Evolutionary conservation across 2,888 invertebrate species (phyloP).

Genomic region (Rhodophaea formosa): DNA sequence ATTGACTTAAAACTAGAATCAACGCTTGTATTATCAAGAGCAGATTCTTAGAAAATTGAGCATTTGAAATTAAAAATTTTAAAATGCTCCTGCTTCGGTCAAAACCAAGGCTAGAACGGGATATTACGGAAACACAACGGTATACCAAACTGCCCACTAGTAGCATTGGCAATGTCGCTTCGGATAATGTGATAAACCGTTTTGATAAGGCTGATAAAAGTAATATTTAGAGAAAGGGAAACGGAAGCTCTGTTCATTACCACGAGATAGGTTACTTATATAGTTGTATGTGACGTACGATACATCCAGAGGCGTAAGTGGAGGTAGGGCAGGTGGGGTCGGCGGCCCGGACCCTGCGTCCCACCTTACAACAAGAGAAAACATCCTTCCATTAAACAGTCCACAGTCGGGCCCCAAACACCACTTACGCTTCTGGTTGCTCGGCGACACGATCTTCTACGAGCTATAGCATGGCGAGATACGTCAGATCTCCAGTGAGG

Average conservation of each 20-base stretch:
- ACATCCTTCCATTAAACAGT: constrained; percentile 70
- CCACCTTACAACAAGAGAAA: constrained; percentile 81
- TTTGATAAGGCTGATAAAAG: too few relatives aligned
- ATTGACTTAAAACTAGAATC: too few relatives aligned
- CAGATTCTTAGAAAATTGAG: too few relatives aligned
- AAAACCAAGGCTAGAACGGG: too few relatives aligned
- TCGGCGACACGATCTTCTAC: constrained; percentile 39
- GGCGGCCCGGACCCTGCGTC: constrained; percentile 78
- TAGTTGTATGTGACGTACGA: constrained; percentile 69
- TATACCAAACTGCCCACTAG: too few relatives aligned
- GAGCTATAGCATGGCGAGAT: neutral
- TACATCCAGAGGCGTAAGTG: constrained; percentile 82
- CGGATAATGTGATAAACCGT: too few relatives aligned
- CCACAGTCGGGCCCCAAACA: constrained; percentile 69
- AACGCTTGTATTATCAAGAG: too few relatives aligned
- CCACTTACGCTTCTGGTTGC: constrained; percentile 79
- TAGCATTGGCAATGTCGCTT: too few relatives aligned
- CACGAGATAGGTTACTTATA: constrained; percentile 36
- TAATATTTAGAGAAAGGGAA: constrained; percentile 15
- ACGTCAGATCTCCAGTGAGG: neutral
- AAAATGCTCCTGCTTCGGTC: too few relatives aligned
- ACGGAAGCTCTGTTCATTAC: constrained; percentile 53
- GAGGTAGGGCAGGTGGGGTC: constrained; percentile 81
- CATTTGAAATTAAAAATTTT: too few relatives aligned
- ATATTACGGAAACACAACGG: too few relatives aligned